Evolutionary conservation across 2,888 invertebrate species (phyloP), one percentile per base, ranked within the genome.

Genomic region (Eristalis tenax): DNA sequence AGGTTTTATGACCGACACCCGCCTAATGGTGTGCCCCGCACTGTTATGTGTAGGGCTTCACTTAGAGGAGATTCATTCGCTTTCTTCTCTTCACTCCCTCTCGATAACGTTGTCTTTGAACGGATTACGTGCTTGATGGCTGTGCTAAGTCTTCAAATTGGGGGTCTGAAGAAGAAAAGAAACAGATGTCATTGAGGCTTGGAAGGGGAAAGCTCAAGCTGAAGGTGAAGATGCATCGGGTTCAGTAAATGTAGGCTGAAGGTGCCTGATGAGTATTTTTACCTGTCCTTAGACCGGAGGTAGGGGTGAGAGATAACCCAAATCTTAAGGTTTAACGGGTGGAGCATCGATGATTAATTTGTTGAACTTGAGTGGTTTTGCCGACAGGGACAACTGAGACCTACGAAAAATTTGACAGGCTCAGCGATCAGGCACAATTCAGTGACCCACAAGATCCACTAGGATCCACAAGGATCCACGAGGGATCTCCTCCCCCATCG

Each of bases 1-100:
- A 43, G 75, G 75, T 83, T 83, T 87, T 87, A 83, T 79, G 83
- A 87, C 87, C 87, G 71, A 79, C 87, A 83, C 78, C 75, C 83
- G 38, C 61, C 18, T 23, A 26, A 61, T 70, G 43, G 50, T 80
- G 80, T 18, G 80, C 61, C 64, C 65, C 78, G 63, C 32, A 50
- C 56, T 68, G 83, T 75, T 35, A 61, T 75, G 74, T 78, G 64
- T 87, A 66, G 56, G 76, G 78, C 70, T 87, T 79, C 71, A 63
- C 71, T 82, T n/a, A 64, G 68, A 63, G 23, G 73, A 63, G 68
- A 78, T 61, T 82, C 69, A 73, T 86, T 59, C 38, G 5, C n/a
- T 56, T 8, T 50, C 76, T 8, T 50, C 22, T 10, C 28, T 26
- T 71, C 35, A 35, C 63, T 32, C 15, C n/a, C 15, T 26, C n/a